These are phyloP conservation scores for Psittacula echo DNA, from an alignment of 2,797 vertebrate species.

Conservation along the genomic window DNA sequence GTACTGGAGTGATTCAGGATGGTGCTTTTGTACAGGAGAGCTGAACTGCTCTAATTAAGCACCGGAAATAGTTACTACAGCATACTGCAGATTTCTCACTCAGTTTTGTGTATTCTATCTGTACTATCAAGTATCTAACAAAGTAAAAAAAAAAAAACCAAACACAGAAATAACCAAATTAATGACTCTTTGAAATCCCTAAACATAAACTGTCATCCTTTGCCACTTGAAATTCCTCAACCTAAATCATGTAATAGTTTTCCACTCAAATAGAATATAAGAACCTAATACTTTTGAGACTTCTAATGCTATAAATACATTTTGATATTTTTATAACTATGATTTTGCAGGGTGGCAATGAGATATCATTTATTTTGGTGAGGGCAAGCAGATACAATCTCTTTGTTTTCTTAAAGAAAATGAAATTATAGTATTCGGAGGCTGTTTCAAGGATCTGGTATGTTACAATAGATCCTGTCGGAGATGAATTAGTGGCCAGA, in stretches of 20 bases:
- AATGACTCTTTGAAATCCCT: neutral
- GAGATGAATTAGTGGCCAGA: constrained; percentile 61
- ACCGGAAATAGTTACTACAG: neutral
- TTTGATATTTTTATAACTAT: neutral
- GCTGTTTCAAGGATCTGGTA: constrained; percentile 17
- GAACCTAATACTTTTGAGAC: neutral
- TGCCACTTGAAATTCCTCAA: neutral
- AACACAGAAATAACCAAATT: neutral
- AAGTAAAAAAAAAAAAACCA: neutral
- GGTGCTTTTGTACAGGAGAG: neutral
- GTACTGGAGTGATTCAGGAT: neutral
- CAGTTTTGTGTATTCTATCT: neutral
- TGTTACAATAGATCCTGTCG: neutral
- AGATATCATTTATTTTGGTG: neutral
- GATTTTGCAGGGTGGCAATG: neutral
- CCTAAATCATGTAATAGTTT: neutral
- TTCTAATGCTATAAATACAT: neutral
- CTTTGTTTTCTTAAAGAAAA: constrained; percentile 42
- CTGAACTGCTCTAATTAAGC: neutral
- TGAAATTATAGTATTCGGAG: neutral
- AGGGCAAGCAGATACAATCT: neutral
- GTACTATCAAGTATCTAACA: neutral
- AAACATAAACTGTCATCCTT: neutral
- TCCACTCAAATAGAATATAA: neutral
- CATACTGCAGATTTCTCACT: neutral